Evolutionary conservation across 2,113 vertebrate species (phyloP).

Genomic region (Guaruba guarouba): DNA sequence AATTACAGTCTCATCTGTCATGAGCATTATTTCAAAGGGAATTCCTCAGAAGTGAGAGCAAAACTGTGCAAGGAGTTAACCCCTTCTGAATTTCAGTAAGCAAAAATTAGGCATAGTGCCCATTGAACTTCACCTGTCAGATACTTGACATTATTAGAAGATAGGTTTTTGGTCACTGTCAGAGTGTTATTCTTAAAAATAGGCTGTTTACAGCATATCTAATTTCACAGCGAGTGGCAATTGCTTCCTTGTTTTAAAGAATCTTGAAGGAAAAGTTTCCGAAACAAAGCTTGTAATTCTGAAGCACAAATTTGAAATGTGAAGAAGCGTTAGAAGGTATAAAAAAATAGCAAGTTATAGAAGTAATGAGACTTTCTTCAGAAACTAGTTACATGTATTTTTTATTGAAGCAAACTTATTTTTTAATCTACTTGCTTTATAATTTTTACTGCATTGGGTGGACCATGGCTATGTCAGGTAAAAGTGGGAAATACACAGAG

Average conservation of each 20-base stretch:
- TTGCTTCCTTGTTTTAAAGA: not conserved
- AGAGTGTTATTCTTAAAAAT: not conserved
- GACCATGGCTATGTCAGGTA: fast-evolving
- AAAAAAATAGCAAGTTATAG: not conserved
- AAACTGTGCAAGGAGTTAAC: not conserved
- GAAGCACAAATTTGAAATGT: not conserved
- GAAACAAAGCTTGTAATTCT: not conserved
- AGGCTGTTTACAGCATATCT: not conserved
- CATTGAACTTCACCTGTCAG: not conserved
- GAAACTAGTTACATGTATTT: not conserved
- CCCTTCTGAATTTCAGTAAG: not conserved
- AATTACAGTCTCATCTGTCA: not conserved
- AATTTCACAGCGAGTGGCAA: not conserved
- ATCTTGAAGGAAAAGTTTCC: not conserved
- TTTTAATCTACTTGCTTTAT: not conserved
- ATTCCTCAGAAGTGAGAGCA: not conserved
- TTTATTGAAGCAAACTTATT: not conserved
- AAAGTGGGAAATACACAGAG: not conserved
- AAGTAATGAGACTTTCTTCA: not conserved
- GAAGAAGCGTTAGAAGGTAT: not conserved
- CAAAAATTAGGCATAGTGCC: not conserved
- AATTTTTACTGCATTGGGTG: not conserved
- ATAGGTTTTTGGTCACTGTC: not conserved
- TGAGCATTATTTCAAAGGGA: not conserved
- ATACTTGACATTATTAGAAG: not conserved